Conservation (phyloP, 2,797 vertebrate species). For the Poeciliopsis presidionis region DNA sequence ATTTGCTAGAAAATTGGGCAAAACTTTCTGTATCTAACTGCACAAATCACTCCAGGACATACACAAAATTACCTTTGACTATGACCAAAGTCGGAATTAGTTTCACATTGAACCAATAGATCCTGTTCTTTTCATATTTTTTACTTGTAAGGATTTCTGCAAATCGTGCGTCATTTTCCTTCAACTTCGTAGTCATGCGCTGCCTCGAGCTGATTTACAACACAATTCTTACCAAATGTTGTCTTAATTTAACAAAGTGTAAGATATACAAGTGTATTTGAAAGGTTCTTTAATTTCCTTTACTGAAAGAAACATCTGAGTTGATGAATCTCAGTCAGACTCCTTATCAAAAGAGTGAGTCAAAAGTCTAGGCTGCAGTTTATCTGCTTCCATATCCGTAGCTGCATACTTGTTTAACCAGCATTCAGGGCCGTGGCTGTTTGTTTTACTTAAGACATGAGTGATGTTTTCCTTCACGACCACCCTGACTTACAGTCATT, state of each 20-base stretch:
- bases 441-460: slow-evolving; percentile 62
- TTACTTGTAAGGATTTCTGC: not conserved
- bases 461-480: slow-evolving; percentile 47
- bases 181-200: not conserved
- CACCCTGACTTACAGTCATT: slow-evolving; percentile 41
- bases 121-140: not conserved
- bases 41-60: not conserved
- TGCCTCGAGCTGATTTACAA: not conserved
- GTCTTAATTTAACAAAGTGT: not conserved
- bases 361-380: not conserved
- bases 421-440: slow-evolving; percentile 47
- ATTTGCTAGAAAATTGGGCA: not conserved
- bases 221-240: not conserved
- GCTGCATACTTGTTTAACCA: slow-evolving; percentile 49
- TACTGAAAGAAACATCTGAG: not conserved
- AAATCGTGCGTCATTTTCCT: not conserved
- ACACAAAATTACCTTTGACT: not conserved
- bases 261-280: no score
- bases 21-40: not conserved
- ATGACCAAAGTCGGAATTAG: not conserved
- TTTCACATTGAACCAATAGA: not conserved
- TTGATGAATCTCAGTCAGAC: not conserved
- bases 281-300: not conserved
- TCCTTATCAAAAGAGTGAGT: not conserved
- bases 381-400: slow-evolving; percentile 16